phyloP scores from a whole-genome alignment of 2,888 invertebrate genomes.

The Oxycera nigricornis region DNA sequence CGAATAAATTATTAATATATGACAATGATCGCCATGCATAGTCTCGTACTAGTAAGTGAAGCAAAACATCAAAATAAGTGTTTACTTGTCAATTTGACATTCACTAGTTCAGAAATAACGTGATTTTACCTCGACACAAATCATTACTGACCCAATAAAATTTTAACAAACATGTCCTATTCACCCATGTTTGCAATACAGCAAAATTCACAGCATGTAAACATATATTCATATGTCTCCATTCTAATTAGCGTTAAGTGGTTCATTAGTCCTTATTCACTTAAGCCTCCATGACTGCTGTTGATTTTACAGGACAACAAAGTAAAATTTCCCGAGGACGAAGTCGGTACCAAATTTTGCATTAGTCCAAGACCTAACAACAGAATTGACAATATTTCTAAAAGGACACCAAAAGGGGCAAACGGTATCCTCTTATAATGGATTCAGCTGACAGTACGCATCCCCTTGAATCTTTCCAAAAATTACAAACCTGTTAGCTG shows the following conservation, averaged over 20 bases:
- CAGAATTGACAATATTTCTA: neutral
- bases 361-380: neutral
- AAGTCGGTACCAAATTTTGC: conserved; percentile 10
- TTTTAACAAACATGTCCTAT: no score
- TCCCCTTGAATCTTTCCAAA: neutral
- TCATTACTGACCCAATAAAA: no score
- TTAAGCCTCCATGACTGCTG: conserved; percentile 18
- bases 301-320: neutral
- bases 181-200: no score
- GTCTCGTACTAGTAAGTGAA: no score
- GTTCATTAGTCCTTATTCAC: conserved; percentile 45
- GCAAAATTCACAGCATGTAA: no score
- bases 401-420: neutral
- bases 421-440: neutral
- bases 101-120: no score
- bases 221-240: neutral
- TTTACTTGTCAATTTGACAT: no score
- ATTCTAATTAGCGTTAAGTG: conserved; percentile 47
- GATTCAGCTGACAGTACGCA: neutral
- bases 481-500: neutral
- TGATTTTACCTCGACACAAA: no score
- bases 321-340: neutral
- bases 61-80: no score
- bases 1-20: no score
- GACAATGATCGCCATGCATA: no score